These are phyloP conservation scores for Epirrhoe alternata DNA, from an alignment of 2,888 invertebrate genomes.

Conservation along the genomic window DNA sequence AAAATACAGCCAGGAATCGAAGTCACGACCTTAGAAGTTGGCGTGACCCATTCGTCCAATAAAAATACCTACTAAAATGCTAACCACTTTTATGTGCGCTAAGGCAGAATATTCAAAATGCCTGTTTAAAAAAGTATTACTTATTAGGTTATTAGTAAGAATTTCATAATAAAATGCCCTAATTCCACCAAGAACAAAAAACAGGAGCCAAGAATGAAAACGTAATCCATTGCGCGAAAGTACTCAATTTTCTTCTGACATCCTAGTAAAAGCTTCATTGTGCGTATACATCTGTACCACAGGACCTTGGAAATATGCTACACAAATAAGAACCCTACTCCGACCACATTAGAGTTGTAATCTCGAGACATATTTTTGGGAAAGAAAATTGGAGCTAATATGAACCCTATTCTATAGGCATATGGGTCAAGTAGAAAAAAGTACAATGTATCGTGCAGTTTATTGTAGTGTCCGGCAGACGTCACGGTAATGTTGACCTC, in stretches of 20 bases:
- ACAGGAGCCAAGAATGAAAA: neutral
- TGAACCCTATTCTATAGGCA: neutral
- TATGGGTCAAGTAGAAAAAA: neutral
- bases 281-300: neutral
- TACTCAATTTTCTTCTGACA: constrained; percentile 6
- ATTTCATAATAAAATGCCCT: neutral
- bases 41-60: too few relatives aligned
- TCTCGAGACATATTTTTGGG: neutral
- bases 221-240: constrained; percentile 1
- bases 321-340: neutral
- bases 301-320: neutral
- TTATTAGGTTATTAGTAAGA: neutral
- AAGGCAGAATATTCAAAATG: too few relatives aligned
- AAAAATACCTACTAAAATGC: too few relatives aligned
- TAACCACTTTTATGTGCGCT: too few relatives aligned
- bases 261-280: constrained; percentile 4
- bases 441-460: constrained; percentile 1
- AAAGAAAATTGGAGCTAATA: neutral
- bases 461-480: constrained; percentile 1
- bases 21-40: too few relatives aligned
- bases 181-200: neutral
- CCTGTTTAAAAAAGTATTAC: too few relatives aligned
- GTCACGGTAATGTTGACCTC: neutral
- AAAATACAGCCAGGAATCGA: too few relatives aligned
- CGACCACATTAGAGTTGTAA: neutral